Evolutionary conservation across 2,888 invertebrate genomes (phyloP), one percentile per base, ranked within the genome.

Genomic region (Cylloceria caligata): DNA sequence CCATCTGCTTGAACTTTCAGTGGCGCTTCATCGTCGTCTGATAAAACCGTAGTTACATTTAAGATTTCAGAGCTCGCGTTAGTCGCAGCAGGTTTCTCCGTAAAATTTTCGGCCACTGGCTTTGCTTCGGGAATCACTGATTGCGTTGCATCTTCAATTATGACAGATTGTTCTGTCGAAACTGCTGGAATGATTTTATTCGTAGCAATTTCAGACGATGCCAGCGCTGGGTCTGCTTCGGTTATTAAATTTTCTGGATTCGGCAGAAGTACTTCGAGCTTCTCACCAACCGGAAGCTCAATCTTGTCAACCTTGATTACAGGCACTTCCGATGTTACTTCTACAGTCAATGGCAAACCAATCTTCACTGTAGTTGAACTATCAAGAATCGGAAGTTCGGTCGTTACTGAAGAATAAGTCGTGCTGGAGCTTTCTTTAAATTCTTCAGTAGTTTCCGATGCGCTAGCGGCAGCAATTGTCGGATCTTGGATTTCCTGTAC

Each of bases 301-400:
- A 60, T 34, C 21, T 71, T 75, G 34, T 77, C 69, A 27, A 67
- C 34, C 24, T 67, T 76, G 27, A 67, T 27, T 1, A 69, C 60
- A 6, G 81, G 64, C 11, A 86, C 45, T 81, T 85, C 83, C 36
- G 85, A 75, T n/a, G 81, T 42, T 11, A 84, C 83, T 62, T 79
- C 78, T 13, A 68, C 84, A 7, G 80, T 75, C 16, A 84, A 76
- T 34, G 39, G 13, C 45, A 24, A 13, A 19, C 6, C 64, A 42
- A n/a, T 80, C 19, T 72, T 71, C 11, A 27, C 6, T 16, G 72
- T 68, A 7, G 52, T 57, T 13, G 62, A 47, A 57, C 19, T 80
- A 4, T 73, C 62, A 5, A 71, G 24, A 21, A 19, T 73, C 34
- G 67, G 36, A 0, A 72, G 47, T 64, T 79, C 52, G 13, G 55